A percentile compares a stretch with the other conserved stretches of the same genome.
Conservation (phyloP, 2,113 vertebrate species). For the Amblyornis subalaris region DNA sequence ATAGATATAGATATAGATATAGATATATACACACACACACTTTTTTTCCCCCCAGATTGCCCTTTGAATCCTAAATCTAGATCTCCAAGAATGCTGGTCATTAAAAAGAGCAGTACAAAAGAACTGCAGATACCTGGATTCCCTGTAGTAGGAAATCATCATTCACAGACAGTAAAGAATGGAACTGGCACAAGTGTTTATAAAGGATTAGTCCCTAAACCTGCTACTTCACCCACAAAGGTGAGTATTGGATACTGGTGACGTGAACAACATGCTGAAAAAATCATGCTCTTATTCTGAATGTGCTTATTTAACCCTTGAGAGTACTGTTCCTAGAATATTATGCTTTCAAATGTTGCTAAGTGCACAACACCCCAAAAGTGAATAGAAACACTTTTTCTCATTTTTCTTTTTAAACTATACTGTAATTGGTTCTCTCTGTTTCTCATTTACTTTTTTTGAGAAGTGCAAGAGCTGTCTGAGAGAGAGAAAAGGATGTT, state of each 20-base stretch:
- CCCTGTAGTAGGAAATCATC: slow-evolving; percentile 56
- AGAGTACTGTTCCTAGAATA: neutral
- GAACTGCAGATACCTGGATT: slow-evolving; percentile 72
- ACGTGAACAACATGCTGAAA: neutral
- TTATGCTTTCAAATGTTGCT: neutral
- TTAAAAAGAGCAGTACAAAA: slow-evolving; percentile 77
- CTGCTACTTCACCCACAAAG: neutral
- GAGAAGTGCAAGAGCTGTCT: neutral
- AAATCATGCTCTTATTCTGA: neutral
- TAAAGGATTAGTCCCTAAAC: neutral
- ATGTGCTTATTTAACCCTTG: neutral
- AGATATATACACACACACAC: neutral
- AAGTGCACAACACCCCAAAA: neutral
- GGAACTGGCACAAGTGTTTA: slow-evolving; percentile 69
- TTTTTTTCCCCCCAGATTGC: slow-evolving; percentile 58
- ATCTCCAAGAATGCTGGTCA: slow-evolving; percentile 76
- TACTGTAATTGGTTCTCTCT: neutral
- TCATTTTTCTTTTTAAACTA: neutral
- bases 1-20: too few species aligned
- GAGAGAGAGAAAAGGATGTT: neutral
- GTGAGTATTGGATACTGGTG: neutral
- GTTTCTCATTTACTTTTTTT: neutral
- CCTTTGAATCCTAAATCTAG: slow-evolving; percentile 77
- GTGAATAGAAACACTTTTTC: neutral
- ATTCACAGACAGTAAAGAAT: slow-evolving; percentile 65